Conservation (phyloP, 2,797 vertebrate species). For the Lophotriccus pileatus region DNA sequence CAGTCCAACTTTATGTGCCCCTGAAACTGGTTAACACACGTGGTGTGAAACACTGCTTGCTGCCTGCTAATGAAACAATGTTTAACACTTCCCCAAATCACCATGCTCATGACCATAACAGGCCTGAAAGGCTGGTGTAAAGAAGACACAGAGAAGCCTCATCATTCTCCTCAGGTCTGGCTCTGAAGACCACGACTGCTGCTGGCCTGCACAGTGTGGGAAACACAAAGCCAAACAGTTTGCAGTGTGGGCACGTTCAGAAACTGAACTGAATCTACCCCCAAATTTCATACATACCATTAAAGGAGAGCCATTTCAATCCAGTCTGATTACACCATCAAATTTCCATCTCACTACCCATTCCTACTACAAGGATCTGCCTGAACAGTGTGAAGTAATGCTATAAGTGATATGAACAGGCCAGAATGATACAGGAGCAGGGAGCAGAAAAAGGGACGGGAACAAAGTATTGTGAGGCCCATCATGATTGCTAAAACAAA, state of each 20-base stretch:
- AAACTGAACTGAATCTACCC: not conserved
- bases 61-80: not conserved
- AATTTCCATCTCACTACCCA: not conserved
- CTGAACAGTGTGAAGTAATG: not conserved
- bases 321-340: not conserved
- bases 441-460: not conserved
- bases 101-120: not conserved
- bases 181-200: not conserved
- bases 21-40: not conserved
- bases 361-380: not conserved
- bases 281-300: not conserved
- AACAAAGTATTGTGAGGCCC: not conserved
- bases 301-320: not conserved
- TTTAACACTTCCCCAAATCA: not conserved
- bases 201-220: not conserved
- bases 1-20: not conserved
- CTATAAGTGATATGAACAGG: not conserved
- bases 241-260: accelerated
- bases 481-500: not conserved
- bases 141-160: not conserved
- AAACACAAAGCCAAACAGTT: not conserved
- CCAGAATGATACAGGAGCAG: not conserved
- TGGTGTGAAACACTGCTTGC: not conserved
- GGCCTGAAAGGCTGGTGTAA: not conserved
- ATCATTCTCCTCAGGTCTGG: not conserved